These are phyloP conservation scores for Melanocharis versteri DNA, from an alignment of 2,113 vertebrate species.

Conservation along the genomic window DNA sequence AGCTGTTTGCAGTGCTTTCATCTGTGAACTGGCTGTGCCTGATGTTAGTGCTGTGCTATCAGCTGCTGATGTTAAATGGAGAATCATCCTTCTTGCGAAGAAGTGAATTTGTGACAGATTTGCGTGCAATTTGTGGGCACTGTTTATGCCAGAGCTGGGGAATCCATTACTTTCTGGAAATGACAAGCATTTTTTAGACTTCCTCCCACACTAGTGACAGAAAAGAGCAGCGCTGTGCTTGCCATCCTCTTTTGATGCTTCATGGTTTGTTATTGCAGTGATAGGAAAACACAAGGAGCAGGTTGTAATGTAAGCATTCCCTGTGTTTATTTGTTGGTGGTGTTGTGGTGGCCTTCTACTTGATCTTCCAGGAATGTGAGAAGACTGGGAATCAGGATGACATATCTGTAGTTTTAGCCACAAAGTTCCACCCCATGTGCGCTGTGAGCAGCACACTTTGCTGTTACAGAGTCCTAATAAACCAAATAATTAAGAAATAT, in stretches of 20 bases:
- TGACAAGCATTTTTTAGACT: background rate
- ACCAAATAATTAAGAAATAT: background rate
- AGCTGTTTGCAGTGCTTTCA: background rate
- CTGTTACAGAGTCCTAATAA: background rate
- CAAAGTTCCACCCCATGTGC: background rate
- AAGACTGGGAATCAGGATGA: background rate
- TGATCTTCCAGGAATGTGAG: background rate
- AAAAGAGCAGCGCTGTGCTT: background rate
- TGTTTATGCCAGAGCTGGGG: background rate
- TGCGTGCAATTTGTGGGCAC: background rate
- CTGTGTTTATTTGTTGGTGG: background rate
- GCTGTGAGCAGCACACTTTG: background rate
- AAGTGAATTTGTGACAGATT: background rate
- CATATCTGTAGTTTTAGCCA: background rate
- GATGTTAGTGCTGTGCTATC: background rate
- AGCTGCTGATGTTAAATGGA: background rate
- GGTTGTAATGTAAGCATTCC: background rate
- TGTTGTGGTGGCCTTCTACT: background rate
- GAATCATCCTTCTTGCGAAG: background rate
- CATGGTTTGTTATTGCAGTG: background rate
- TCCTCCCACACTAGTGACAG: background rate
- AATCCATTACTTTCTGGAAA: background rate
- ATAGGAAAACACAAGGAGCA: background rate
- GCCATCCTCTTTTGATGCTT: background rate
- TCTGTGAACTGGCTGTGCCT: background rate